Conservation (phyloP, 2,113 vertebrate species). For the Bungarus multicinctus region DNA sequence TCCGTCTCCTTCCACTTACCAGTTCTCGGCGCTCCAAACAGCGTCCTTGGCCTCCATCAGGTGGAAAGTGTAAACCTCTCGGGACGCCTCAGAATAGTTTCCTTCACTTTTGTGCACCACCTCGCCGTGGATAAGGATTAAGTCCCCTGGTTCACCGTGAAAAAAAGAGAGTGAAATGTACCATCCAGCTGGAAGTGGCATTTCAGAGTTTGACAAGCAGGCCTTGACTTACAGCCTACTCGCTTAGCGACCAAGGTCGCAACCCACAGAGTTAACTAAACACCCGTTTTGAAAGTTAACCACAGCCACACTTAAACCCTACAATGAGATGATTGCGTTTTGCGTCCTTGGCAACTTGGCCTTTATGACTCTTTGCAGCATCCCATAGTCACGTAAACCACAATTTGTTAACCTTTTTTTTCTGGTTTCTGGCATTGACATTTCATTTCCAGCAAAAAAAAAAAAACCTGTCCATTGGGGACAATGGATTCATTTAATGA, state of each 20-base stretch:
- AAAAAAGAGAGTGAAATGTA: not conserved
- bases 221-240: not conserved
- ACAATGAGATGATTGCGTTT: not conserved
- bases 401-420: not conserved
- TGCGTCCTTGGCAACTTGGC: no score
- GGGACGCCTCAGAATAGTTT: slow-evolving; percentile 81
- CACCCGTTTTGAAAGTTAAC: not conserved
- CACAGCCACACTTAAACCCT: not conserved
- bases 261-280: not conserved
- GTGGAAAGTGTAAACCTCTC: slow-evolving; percentile 90
- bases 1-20: slow-evolving; percentile 69
- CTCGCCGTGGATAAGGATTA: slow-evolving; percentile 88
- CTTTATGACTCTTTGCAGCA: not conserved
- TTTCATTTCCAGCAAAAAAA: not conserved
- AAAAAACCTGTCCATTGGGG: not conserved
- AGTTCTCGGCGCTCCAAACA: slow-evolving; percentile 89
- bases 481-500: not conserved
- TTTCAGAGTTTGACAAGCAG: not conserved
- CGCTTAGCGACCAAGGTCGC: not conserved
- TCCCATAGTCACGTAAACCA: not conserved
- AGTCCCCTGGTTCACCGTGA: slow-evolving; percentile 71
- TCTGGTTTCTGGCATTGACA: not conserved
- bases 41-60: slow-evolving; percentile 87
- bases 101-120: slow-evolving; percentile 90
- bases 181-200: not conserved